phyloP scores from a whole-genome alignment of 2,888 invertebrate genomes.

The Gastrophysa polygoni region DNA sequence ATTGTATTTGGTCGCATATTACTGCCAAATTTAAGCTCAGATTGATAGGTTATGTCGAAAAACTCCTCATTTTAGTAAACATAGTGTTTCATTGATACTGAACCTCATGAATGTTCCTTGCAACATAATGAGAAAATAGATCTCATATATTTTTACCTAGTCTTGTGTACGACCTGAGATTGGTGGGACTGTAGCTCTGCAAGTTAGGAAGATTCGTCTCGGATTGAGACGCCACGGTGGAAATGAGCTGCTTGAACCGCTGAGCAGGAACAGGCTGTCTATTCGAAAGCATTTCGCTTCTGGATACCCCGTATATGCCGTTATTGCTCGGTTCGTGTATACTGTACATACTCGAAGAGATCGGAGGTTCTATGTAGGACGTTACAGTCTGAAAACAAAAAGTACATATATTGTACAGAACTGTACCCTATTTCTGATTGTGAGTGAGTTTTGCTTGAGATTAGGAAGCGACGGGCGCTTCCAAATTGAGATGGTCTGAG shows the following conservation, averaged over 20 bases:
- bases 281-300: conserved; percentile 47
- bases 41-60: too few relatives aligned
- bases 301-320: conserved; percentile 46
- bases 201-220: conserved; percentile 58
- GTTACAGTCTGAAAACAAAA: conserved; percentile 49
- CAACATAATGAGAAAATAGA: too few relatives aligned
- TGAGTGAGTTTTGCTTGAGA: too few relatives aligned
- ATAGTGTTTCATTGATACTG: too few relatives aligned
- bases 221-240: conserved; percentile 55
- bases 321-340: conserved; percentile 52
- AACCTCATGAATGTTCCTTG: too few relatives aligned
- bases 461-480: too few relatives aligned
- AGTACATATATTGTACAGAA: too few relatives aligned
- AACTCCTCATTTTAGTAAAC: too few relatives aligned
- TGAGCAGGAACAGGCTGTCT: conserved; percentile 39
- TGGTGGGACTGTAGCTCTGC: conserved; percentile 53
- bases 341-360: conserved; percentile 58
- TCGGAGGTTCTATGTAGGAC: conserved; percentile 61
- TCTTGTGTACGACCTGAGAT: conserved; percentile 50
- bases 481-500: too few relatives aligned
- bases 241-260: conserved; percentile 46
- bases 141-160: conserved; percentile 43
- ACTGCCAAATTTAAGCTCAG: too few relatives aligned
- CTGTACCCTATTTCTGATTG: too few relatives aligned
- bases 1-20: too few relatives aligned